These are phyloP conservation scores for Hestina assimilis DNA, from an alignment of 1,140 invertebrate genomes.

Conservation along the genomic window DNA sequence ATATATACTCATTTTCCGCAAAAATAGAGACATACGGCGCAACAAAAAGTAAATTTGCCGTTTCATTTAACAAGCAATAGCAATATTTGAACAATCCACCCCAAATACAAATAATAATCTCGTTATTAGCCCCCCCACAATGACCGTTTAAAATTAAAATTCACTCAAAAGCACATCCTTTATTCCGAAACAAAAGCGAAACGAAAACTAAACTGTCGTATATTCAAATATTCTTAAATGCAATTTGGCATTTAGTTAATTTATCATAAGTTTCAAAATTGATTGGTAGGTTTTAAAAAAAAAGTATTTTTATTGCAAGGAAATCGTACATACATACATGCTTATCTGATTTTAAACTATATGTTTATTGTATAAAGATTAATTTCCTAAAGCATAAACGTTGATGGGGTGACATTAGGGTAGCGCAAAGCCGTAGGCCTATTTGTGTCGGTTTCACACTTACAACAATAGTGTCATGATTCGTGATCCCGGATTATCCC, in stretches of 20 bases:
- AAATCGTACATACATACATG: not conserved
- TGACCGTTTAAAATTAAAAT: conserved; percentile 61
- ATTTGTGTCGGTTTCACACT: conserved; percentile 78
- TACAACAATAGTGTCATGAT: conserved; percentile 79
- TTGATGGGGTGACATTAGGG: conserved; percentile 29
- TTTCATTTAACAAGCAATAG: conserved; percentile 55
- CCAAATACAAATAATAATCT: conserved; percentile 60
- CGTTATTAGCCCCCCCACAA: conserved; percentile 62
- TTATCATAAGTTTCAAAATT: not conserved
- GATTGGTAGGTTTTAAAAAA: not conserved
- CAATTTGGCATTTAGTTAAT: not conserved
- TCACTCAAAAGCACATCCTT: conserved; percentile 52
- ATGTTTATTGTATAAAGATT: not conserved
- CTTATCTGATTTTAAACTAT: not conserved
- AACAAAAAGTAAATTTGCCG: conserved; percentile 34
- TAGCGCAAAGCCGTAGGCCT: conserved; percentile 69
- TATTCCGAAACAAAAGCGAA: conserved; percentile 40
- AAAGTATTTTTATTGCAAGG: not conserved
- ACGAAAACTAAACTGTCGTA: conserved; percentile 10
- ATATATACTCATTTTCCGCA: conserved; percentile 4
- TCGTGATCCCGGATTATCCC: conserved; percentile 76
- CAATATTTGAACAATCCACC: conserved; percentile 66
- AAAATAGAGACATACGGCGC: conserved; percentile 16
- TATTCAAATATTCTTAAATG: not conserved
- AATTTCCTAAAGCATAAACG: not conserved